Evolutionary conservation across 2,113 vertebrate species (phyloP), one percentile per base, ranked within the genome.

Genomic region (Grantiella picta): DNA sequence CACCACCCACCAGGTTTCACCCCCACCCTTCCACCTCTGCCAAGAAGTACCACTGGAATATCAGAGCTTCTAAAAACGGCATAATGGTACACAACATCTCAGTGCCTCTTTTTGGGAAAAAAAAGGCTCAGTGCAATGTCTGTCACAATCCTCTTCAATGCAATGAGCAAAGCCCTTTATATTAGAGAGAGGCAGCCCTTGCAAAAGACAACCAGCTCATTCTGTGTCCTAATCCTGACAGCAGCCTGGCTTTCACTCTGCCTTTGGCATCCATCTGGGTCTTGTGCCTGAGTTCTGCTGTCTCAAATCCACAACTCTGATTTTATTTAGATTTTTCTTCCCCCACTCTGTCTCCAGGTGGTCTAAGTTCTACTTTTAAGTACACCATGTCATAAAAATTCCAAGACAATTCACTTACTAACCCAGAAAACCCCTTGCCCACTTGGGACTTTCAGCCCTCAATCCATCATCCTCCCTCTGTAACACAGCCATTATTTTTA

Each of bases 401-500:
- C 91, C 84, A 63, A 84, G 95, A 63, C 68, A 59, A 71, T 94
- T 97, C 76, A 92, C 91, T 97, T 95, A 89, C 60, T 76, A 94
- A 71, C 91, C 85, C 76, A 81, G 89, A 87, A 92, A 90, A 49
- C 25, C 86, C 59, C 28, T 9, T 49, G 42, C 31, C 33, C 88
- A 38, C 75, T 7, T 38, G 84, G 86, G 86, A 54, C n/a, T 42
- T 28, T n/a, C 61, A 81, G 86, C 72, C 56, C 86, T 94, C 82
- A 27, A 94, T 95, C 91, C 93, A 94, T 96, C 96, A 95, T 90
- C 63, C 83, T 81, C 23, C 38, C 72, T 91, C 56, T 57, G 71
- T 93, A 63, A 54, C 91, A 82, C 72, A 84, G 93, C 95, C 92
- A 68, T 96, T 96, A 94, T 94, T 97, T 97, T 97, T 96, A 96